Conservation (phyloP, 2,797 vertebrate genomes). For the Anas acuta region DNA sequence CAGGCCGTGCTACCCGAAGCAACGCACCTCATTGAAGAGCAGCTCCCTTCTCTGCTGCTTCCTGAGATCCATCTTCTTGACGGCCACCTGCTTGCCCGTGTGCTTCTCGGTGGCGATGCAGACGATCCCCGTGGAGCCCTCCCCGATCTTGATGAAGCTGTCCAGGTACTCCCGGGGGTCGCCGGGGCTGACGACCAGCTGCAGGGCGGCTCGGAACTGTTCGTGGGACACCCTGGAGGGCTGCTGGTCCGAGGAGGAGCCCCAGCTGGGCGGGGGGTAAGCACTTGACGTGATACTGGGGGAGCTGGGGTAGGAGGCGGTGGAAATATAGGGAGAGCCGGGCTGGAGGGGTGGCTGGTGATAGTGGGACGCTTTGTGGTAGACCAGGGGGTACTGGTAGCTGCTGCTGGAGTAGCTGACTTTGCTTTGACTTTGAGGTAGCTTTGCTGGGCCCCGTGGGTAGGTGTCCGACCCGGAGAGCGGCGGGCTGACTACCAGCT, state of each 20-base stretch:
- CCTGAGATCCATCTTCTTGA: conserved; percentile 99
- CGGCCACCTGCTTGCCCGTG: conserved; percentile 96
- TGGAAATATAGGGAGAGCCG: conserved; percentile 89
- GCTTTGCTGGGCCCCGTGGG: conserved; percentile 90
- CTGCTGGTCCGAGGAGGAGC: conserved; percentile 92
- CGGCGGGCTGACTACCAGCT: conserved; percentile 88
- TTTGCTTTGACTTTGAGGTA: conserved; percentile 95
- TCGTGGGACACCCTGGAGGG: conserved; percentile 96
- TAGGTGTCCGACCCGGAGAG: conserved; percentile 90
- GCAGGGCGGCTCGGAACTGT: conserved; percentile 96
- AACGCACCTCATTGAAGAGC: conserved; percentile 94
- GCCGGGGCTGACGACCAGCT: conserved; percentile 95
- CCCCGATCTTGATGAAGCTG: conserved; percentile 98
- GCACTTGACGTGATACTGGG: conserved; percentile 90
- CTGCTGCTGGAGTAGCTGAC: conserved; percentile 85
- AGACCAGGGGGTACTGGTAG: conserved; percentile 90
- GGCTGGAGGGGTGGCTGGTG: conserved; percentile 90
- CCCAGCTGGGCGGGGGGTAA: conserved; percentile 96
- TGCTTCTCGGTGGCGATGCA: conserved; percentile 98
- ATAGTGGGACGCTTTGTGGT: conserved; percentile 89
- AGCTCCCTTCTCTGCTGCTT: conserved; percentile 96
- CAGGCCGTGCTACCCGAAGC: rapidly evolving
- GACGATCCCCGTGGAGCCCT: conserved; percentile 97
- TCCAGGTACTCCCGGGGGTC: conserved; percentile 96
- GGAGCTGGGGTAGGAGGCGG: conserved; percentile 93